Evolutionary conservation across 2,888 invertebrate species (phyloP).

Genomic region (Cecidostiba fungosa): DNA sequence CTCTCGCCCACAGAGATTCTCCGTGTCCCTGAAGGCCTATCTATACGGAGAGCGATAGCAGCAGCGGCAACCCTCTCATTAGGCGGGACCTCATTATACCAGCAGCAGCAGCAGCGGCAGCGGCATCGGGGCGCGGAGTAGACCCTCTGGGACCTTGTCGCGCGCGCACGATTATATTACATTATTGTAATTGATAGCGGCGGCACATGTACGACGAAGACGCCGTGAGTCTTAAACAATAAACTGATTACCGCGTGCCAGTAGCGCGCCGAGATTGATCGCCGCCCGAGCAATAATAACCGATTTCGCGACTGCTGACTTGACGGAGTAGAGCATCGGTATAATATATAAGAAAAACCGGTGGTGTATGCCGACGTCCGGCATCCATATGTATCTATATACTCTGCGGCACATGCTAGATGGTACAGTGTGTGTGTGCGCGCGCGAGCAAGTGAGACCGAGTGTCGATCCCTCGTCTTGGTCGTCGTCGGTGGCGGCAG

Average conservation of each 20-base stretch:
- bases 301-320: conserved; percentile 14
- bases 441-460: neutral
- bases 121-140: conserved; percentile 50
- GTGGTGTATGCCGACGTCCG: neutral
- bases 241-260: conserved; percentile 74
- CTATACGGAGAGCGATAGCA: conserved; percentile 11
- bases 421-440: neutral
- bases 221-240: conserved; percentile 75
- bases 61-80: conserved; percentile 71
- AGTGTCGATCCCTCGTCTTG: neutral
- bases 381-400: neutral
- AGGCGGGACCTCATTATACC: conserved; percentile 72
- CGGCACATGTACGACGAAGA: conserved; percentile 18
- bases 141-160: conserved; percentile 63
- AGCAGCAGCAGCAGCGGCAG: conserved; percentile 11
- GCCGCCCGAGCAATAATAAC: conserved; percentile 51
- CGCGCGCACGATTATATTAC: conserved; percentile 74
- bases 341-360: too few species aligned
- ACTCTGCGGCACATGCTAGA: neutral
- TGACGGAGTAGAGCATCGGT: neutral
- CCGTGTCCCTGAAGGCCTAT: conserved; percentile 19
- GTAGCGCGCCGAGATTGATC: conserved; percentile 27
- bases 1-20: conserved; percentile 7
- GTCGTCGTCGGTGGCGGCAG: conserved; percentile 10
- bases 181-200: conserved; percentile 76